Conservation (phyloP, 2,113 vertebrate genomes). For the Entelurus aequoreus region DNA sequence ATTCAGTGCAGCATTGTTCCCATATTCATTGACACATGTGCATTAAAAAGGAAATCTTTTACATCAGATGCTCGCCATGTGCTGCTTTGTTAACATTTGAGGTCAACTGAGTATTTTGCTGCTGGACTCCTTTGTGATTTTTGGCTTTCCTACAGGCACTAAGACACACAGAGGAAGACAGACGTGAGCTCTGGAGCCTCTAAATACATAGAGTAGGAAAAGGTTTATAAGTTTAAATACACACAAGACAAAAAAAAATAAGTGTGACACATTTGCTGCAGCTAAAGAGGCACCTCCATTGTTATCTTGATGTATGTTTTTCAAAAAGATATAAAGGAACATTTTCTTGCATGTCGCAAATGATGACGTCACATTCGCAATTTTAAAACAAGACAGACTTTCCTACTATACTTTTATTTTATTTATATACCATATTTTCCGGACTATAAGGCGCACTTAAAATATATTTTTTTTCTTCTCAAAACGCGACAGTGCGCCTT, state of each 20-base stretch:
- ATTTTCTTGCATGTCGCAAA: too few species aligned
- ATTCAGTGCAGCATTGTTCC: conserved; percentile 1
- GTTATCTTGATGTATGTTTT: too few species aligned
- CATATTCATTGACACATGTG: conserved; percentile 9
- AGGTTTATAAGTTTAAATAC: conserved; percentile 20
- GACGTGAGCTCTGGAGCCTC: conserved; percentile 6
- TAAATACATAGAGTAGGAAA: conserved; percentile 22
- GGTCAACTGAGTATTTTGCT: conserved; percentile 17
- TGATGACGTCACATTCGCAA: too few species aligned
- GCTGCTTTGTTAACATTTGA: conserved; percentile 21
- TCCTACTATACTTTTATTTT: too few species aligned
- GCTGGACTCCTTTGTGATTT: conserved; percentile 31
- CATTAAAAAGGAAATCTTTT: conserved; percentile 6
- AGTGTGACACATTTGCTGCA: conserved; percentile 2
- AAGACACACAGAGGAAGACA: background rate
- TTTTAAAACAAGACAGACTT: too few species aligned
- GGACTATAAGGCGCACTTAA: too few species aligned
- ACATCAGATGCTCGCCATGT: conserved; percentile 16
- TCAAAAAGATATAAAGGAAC: too few species aligned
- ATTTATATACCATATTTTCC: too few species aligned
- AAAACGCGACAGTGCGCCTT: too few species aligned
- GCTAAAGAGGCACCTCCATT: conserved; percentile 23
- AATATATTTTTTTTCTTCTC: too few species aligned
- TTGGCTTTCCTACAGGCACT: conserved; percentile 21
- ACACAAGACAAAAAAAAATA: conserved; percentile 20